Evolutionary conservation across 1,140 invertebrate genomes (phyloP).

Genomic region (Zaprionus davidi): DNA sequence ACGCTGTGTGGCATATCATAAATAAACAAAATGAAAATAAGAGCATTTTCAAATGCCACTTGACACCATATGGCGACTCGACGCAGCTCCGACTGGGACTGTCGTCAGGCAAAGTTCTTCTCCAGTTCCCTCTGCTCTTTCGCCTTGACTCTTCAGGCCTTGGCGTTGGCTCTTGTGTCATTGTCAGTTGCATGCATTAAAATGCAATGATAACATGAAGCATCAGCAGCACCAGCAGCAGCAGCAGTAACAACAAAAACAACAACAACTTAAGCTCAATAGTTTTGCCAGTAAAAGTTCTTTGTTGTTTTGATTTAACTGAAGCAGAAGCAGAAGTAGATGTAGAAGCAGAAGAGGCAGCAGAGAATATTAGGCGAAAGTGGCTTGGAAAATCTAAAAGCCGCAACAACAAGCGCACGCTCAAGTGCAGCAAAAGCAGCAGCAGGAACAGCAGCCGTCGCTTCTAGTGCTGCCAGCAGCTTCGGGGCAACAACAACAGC

Average conservation of each 20-base stretch:
- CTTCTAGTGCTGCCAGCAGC: conserved; percentile 29
- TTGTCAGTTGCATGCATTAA: conserved; percentile 77
- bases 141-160: neutral
- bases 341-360: conserved; percentile 36
- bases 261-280: conserved; percentile 57
- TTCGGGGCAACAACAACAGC: conserved; percentile 28
- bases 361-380: conserved; percentile 77
- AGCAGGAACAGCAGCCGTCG: conserved; percentile 10
- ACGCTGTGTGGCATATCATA: conserved; percentile 40
- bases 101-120: conserved; percentile 36
- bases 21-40: conserved; percentile 74
- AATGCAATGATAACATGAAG: conserved; percentile 75
- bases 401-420: conserved; percentile 57
- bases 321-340: conserved; percentile 11
- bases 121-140: neutral
- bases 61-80: conserved; percentile 76
- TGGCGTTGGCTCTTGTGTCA: conserved; percentile 40
- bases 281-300: conserved; percentile 59
- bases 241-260: conserved; percentile 31
- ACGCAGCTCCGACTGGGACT: conserved; percentile 33
- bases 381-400: conserved; percentile 77
- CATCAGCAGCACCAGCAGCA: conserved; percentile 20
- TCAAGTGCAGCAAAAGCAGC: conserved; percentile 54
- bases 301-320: conserved; percentile 66
- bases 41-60: conserved; percentile 81